Base-by-base conservation (phyloP, 1,140 invertebrate genomes). In the Callitettix versicolor region DNA sequence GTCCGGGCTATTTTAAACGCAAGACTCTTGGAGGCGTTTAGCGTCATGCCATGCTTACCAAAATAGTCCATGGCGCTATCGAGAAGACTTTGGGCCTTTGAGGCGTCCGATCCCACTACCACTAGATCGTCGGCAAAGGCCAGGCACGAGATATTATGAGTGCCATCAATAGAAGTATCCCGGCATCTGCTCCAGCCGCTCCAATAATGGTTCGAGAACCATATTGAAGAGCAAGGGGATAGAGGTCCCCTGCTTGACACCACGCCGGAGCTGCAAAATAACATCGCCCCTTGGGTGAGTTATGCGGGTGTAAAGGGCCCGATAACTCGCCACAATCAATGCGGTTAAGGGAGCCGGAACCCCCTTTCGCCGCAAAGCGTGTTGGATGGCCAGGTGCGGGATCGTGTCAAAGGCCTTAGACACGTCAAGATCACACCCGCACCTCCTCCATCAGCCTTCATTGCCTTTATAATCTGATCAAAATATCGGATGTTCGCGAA, bases 341-440 rank as follows among this genome's bases (percentile, higher is more conserved):
- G 11, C 0, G 0, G 59, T 30, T 1, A 38, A 49, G 9, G 12
- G 11, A 22, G 30, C n/a, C n/a, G 43, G 43, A 20, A 46, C 43
- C 58, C n/a, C 38, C 17, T 14, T 21, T 5, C 51, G 21, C 1
- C n/a, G n/a, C 20, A 30, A 0, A 72, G 52, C 0, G 57, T 48
- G 24, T 0, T 50, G 0, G 0, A 67, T 53, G 0, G 67, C 51
- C 0, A 50, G 11, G 26, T 67, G 65, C 0, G 62, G 54, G 0
- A 72, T 64, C 0, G 65, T 61, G 26, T 71, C 69, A 44, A 73
- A 73, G 0, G 66, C 65, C 20, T 63, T 64, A n/a, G 51, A n/a
- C n/a, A n/a, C n/a, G n/a, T n/a, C n/a, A n/a, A n/a, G n/a, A n/a
- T n/a, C n/a, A n/a, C n/a, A n/a, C n/a, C n/a, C n/a, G n/a, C n/a